Percentiles rank a stretch among this genome's conserved stretches.
Conservation (phyloP, 2,888 invertebrate species). For the Dermolepida albohirtum region DNA sequence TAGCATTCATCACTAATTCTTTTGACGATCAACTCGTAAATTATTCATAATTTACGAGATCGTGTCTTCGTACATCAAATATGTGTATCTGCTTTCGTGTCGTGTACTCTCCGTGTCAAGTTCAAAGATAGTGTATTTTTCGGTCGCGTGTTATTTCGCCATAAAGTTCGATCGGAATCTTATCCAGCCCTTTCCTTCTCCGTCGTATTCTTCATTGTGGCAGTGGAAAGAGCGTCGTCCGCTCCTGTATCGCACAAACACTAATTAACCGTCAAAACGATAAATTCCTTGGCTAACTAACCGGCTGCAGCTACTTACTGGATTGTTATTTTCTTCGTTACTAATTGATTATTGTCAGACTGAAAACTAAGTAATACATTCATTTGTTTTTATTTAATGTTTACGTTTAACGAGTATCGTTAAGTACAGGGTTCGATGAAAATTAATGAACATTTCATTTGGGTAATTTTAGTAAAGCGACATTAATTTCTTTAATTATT, state of each 20-base stretch:
- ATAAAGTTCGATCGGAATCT: conserved; percentile 45
- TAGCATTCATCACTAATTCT: conserved; percentile 5
- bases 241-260: background rate
- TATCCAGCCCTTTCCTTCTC: conserved; percentile 17
- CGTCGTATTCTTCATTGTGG: background rate
- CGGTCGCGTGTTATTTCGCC: conserved; percentile 46
- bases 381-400: no score
- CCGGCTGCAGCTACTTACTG: no score
- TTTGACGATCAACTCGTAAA: conserved; percentile 41
- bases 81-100: conserved; percentile 31
- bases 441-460: no score
- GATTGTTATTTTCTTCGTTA: conserved; percentile 4
- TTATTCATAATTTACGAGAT: conserved; percentile 43
- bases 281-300: conserved; percentile 10
- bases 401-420: no score
- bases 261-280: conserved; percentile 20
- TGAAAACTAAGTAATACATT: no score
- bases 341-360: conserved; percentile 13
- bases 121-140: conserved; percentile 45
- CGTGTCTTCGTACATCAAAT: conserved; percentile 37
- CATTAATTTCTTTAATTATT: no score
- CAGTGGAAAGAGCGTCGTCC: conserved; percentile 1
- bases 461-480: no score
- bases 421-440: no score
- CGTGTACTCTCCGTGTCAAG: conserved; percentile 41